Evolutionary conservation across 1,140 invertebrate genomes (phyloP), one percentile per base, ranked within the genome.

Genomic region (Psilanteris sp.): DNA sequence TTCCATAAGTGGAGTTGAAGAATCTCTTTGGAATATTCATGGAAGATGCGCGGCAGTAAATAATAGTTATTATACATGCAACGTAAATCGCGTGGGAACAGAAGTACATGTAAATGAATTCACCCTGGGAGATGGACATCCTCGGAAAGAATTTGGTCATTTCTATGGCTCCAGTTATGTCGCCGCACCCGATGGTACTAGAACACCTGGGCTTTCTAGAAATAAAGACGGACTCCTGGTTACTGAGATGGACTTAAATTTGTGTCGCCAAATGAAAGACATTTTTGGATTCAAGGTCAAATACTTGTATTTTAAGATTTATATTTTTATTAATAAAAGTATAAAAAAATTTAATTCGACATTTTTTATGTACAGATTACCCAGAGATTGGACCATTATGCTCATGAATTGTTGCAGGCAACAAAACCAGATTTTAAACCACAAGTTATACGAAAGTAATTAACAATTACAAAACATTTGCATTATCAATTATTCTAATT

Each of bases 151-250:
- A 54, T 98, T 99, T 87, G 98, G 98, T 0, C 95, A 97, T 84
- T 99, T 99, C 87, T 99, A 98, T 89, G 98, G 97, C 0, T 98
- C 97, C 0, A 96, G 94, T 76, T 99, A 99, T 88, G 90, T 98
- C 0, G 93, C 97, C 27, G 95, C 94, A 8, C 98, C 98, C 0
- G 95, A 99, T 91, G 98, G 97, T 0, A 91, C 92, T 16, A 91
- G 98, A 83, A 98, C 96, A 54, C 95, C 95, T 3, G 94, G 96
- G 7, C 88, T 99, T 7, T 97, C 95, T 1, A 91, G 98, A 62
- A 89, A 91, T 6, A 91, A 89, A 24, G 97, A 99, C 90, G 98
- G 98, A 20, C 87, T 99, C n/a, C 88, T 99, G 1, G 91, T 99
- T 8, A 91, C 92, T 24, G 95, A 98, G 86, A 80, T 99, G 62